Evolutionary conservation across 2,888 invertebrate species (phyloP), one percentile per base, ranked within the genome.

Genomic region (Vanessa cardui): DNA sequence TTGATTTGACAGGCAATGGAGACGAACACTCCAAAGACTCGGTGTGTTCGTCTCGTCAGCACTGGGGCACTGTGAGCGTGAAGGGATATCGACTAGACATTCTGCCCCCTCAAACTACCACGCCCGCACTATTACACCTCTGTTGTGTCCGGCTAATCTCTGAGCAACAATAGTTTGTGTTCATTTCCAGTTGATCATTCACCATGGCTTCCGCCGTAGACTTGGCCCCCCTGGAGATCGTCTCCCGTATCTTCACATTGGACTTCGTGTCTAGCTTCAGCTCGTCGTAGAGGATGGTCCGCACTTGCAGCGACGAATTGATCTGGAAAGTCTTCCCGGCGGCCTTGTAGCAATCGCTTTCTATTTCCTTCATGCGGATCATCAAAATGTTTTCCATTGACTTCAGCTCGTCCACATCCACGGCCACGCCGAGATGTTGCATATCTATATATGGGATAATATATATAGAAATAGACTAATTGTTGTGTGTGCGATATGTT

Each of bases 201-300:
- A 93, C 93, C 87, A 88, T 87, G 49, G 83, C 74, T 73, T 93
- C 93, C 0, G 89, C 90, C 0, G 93, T 93, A 33, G 93, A 92
- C 73, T 91, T 93, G 0, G 82, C 87, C 1, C 89, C 88, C 61
- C 79, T 83, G 20, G 77, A 64, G 7, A 83, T 44, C 0, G 93
- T 93, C 74, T 86, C 87, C 67, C 81, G 82, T 26, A 93, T 83
- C 69, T 78, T 83, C 12, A 93, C 76, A 60, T 88, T 86, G 69
- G 80, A 79, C 68, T 83, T 84, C 12, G 78, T 72, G 72, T 93
- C 92, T 16, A 94, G 80, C 66, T 86, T 80, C 68, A 94, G 76
- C 69, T 93, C 89, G 21, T 91, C 92, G 74, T 91, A 94, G 31
- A 94, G 70, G 31, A 93, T 81, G 4, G 80, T 75, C 1, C 92